Evolutionary conservation across 2,888 invertebrate genomes (phyloP).

Genomic region (Panzeria rudis): DNA sequence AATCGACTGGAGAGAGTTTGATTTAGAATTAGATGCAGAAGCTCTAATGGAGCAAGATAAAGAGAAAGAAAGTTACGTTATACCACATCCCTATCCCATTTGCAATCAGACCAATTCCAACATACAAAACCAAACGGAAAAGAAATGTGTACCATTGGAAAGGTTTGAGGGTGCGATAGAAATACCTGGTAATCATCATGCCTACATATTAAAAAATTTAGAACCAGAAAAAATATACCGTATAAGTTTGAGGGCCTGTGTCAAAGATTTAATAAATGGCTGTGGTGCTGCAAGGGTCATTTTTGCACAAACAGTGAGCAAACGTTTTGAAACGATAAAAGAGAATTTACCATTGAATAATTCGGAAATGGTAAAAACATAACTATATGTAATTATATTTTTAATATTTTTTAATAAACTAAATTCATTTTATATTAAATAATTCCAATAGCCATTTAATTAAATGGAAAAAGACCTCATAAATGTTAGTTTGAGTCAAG

Average conservation of each 20-base stretch:
- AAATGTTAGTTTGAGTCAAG: too few relatives aligned
- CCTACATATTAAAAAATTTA: slow-evolving; percentile 73
- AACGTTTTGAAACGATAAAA: slow-evolving; percentile 69
- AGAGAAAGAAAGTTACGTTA: slow-evolving; percentile 65
- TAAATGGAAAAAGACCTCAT: not conserved
- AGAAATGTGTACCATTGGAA: slow-evolving; percentile 76
- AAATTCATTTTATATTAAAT: not conserved
- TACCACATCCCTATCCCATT: slow-evolving; percentile 69
- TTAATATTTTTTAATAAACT: not conserved
- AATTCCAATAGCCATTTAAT: not conserved
- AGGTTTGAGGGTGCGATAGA: slow-evolving; percentile 69
- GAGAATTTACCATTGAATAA: slow-evolving; percentile 18
- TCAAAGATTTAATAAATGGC: slow-evolving; percentile 75
- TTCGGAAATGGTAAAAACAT: not conserved
- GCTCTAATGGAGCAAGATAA: slow-evolving; percentile 38
- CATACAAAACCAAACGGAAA: slow-evolving; percentile 70
- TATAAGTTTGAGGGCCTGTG: slow-evolving; percentile 80
- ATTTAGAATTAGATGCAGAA: not conserved
- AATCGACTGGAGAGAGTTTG: not conserved
- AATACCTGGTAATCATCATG: slow-evolving; percentile 75
- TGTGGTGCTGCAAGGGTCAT: slow-evolving; percentile 78
- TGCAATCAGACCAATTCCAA: slow-evolving; percentile 24
- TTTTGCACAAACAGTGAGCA: slow-evolving; percentile 74
- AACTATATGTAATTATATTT: not conserved
- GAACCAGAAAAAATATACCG: slow-evolving; percentile 75